Base-by-base conservation (phyloP, 2,888 invertebrate species). In the Noctua fimbriata region DNA sequence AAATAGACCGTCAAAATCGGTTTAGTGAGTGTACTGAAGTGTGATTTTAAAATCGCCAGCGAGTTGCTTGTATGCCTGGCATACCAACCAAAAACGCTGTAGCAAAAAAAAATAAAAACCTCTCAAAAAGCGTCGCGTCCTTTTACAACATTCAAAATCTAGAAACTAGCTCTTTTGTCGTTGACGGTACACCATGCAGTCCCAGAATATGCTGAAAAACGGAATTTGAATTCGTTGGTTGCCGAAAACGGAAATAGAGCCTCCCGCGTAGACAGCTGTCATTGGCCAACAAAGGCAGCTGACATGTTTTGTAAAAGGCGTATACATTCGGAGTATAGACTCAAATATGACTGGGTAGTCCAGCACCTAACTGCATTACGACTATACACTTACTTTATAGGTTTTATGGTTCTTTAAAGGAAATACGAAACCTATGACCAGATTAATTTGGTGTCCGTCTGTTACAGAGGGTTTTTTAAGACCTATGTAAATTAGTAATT, bases 221-320 rank as follows among this genome's bases (percentile, higher is more conserved):
- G 7, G 69, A 65, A 55, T 75, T 49, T n/a, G 12, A 55, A 58
- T 72, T 72, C 36, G 44, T 76, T 76, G 41, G 36, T 44, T n/a
- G 72, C 49, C 60, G 41, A 16, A 18, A 75, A 60, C 87, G 86
- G 86, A 87, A 86, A 87, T 81, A 73, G 75, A 77, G 65, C 52
- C 55, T 65, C 63, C n/a, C 41, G 73, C 41, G 18, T 58, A 67
- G 84, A 67, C 86, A 78, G 82, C 77, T 78, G 87, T 84, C 82
- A 71, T 52, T 44, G 67, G 47, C 70, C 65, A 63, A 87, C 82
- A 86, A 85, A 78, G 69, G 32, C 32, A 44, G 18, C 32, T 36
- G 18, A 49, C n/a, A 47, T 82, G 73, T 79, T 79, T 73, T 66
- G 18, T 58, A 60, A 52, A 65, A 58, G 7, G 24, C n/a, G 21